Conservation (phyloP, 2,888 invertebrate species). For the Ormyrus labotus region DNA sequence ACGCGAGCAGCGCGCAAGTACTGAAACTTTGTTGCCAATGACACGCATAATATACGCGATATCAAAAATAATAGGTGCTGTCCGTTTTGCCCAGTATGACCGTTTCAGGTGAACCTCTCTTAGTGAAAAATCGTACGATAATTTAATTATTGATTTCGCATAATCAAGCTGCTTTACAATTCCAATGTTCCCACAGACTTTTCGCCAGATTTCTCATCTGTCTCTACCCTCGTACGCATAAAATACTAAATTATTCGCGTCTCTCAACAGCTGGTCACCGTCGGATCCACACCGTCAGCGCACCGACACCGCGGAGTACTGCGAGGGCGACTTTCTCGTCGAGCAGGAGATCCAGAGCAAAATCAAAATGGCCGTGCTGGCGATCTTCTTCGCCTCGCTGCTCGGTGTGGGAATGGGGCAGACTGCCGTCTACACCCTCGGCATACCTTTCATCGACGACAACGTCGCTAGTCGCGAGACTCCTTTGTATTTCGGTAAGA, state of each 20-base stretch:
- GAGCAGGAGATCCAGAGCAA: constrained; percentile 84
- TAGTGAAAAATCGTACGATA: too few relatives aligned
- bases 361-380: constrained; percentile 88
- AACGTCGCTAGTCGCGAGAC: constrained; percentile 95
- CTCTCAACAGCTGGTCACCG: constrained; percentile 62
- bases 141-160: too few relatives aligned
- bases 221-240: too few relatives aligned
- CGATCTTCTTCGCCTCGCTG: constrained; percentile 91
- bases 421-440: constrained; percentile 93
- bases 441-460: constrained; percentile 95
- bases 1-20: too few relatives aligned
- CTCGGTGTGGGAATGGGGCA: constrained; percentile 94
- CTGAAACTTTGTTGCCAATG: too few relatives aligned
- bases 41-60: too few relatives aligned
- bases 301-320: constrained; percentile 71
- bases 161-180: too few relatives aligned
- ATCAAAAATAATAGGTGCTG: too few relatives aligned
- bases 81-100: too few relatives aligned
- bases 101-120: too few relatives aligned
- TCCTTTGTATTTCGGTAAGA: constrained; percentile 92
- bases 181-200: too few relatives aligned
- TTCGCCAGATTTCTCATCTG: too few relatives aligned
- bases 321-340: constrained; percentile 80
- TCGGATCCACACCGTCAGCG: constrained; percentile 60
- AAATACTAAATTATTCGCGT: not conserved